Conservation (phyloP, 1,140 invertebrate genomes). For the Copidosoma floridanum region DNA sequence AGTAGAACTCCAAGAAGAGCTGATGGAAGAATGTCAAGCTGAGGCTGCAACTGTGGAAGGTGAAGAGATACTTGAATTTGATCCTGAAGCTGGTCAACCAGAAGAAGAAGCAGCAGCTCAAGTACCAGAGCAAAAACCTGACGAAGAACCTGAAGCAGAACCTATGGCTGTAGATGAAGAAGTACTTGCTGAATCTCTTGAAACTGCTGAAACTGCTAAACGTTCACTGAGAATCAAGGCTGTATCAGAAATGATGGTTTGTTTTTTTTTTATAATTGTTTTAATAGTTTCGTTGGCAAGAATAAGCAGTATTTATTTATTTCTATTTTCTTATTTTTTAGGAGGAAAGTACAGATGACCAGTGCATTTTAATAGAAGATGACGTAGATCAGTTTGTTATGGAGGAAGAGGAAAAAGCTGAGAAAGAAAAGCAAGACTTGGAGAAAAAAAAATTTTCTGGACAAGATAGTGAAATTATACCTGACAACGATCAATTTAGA, state of each 20-base stretch:
- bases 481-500: constrained; percentile 15
- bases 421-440: neutral
- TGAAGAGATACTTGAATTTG: constrained; percentile 23
- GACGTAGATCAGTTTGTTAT: constrained; percentile 13
- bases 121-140: constrained; percentile 1
- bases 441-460: neutral
- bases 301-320: no score
- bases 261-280: constrained; percentile 6
- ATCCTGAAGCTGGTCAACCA: no score
- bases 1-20: neutral
- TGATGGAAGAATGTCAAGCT: neutral
- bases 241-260: constrained; percentile 18
- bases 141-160: neutral
- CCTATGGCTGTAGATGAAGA: neutral
- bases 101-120: no score
- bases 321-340: constrained; percentile 8
- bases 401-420: neutral
- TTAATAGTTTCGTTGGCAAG: no score
- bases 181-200: no score
- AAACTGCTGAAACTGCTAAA: neutral
- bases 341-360: constrained; percentile 36
- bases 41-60: neutral
- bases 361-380: constrained; percentile 34
- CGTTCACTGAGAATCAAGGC: neutral
- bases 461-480: constrained; percentile 15